phyloP scores from a whole-genome alignment of 92 coral and sea anemone species.

The Palythoa grandis region DNA sequence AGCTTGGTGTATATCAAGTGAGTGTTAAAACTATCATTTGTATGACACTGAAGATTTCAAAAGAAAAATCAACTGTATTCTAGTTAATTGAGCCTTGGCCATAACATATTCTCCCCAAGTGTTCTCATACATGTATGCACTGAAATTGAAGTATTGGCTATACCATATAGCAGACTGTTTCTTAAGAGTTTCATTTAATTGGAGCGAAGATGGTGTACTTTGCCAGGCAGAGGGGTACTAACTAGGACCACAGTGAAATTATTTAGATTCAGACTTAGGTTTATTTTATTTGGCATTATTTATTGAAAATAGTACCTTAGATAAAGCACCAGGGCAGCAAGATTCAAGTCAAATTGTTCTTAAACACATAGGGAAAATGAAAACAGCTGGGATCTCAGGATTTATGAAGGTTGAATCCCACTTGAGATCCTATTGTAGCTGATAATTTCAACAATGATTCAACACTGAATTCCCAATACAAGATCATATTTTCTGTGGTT shows the following conservation, averaged over 20 bases:
- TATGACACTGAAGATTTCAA: constrained; percentile 5
- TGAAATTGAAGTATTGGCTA: constrained; percentile 25
- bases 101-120: constrained; percentile 23
- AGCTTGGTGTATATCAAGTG: constrained; percentile 58
- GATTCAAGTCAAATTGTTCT: constrained; percentile 21
- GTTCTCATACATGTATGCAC: constrained; percentile 33
- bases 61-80: constrained; percentile 21
- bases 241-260: constrained; percentile 28
- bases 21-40: constrained; percentile 14
- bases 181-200: constrained; percentile 34
- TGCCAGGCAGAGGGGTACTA: constrained; percentile 34
- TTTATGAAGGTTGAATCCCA: constrained; percentile 6
- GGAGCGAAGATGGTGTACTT: no score
- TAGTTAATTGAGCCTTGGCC: constrained; percentile 24
- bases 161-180: constrained; percentile 32
- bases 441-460: constrained; percentile 20
- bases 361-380: constrained; percentile 18
- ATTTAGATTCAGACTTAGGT: constrained; percentile 26
- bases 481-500: constrained; percentile 28
- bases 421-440: constrained; percentile 31
- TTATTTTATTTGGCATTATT: constrained; percentile 28
- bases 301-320: constrained; percentile 20
- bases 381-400: constrained; percentile 33
- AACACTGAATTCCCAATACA: constrained; percentile 27
- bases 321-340: constrained; percentile 35